These are phyloP conservation scores for Characodon lateralis DNA, from an alignment of 2,797 vertebrate genomes.

Conservation along the genomic window DNA sequence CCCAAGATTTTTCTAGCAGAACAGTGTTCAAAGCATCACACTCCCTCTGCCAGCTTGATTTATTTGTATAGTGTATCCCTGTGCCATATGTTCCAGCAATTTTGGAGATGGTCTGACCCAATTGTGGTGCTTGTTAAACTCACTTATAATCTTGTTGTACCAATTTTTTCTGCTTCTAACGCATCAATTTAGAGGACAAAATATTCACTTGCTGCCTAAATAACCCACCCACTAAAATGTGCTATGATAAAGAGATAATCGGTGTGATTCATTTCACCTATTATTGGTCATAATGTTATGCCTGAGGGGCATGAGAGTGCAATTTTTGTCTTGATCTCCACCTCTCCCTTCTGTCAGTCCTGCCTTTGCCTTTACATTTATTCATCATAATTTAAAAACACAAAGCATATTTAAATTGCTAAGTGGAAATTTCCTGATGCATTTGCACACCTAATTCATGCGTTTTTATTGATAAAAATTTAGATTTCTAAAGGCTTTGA, in stretches of 20 bases:
- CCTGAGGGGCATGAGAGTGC: background rate
- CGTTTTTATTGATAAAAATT: background rate
- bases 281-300: slow-evolving; percentile 3
- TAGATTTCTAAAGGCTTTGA: background rate
- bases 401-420: background rate
- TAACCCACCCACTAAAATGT: background rate
- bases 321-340: background rate
- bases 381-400: background rate
- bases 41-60: too few species aligned
- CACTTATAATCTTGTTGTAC: background rate
- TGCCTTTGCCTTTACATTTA: background rate
- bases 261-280: background rate
- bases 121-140: background rate
- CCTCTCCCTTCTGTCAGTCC: background rate
- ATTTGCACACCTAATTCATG: background rate
- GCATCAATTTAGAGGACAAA: background rate
- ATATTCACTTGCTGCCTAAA: background rate
- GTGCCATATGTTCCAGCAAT: background rate
- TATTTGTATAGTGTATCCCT: too few species aligned
- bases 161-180: background rate
- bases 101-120: background rate
- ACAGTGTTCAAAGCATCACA: too few species aligned
- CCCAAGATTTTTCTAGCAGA: too few species aligned
- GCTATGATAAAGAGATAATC: background rate
- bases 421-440: background rate